Evolutionary conservation across 1,140 invertebrate genomes (phyloP).

Genomic region (Drosophila obscura): DNA sequence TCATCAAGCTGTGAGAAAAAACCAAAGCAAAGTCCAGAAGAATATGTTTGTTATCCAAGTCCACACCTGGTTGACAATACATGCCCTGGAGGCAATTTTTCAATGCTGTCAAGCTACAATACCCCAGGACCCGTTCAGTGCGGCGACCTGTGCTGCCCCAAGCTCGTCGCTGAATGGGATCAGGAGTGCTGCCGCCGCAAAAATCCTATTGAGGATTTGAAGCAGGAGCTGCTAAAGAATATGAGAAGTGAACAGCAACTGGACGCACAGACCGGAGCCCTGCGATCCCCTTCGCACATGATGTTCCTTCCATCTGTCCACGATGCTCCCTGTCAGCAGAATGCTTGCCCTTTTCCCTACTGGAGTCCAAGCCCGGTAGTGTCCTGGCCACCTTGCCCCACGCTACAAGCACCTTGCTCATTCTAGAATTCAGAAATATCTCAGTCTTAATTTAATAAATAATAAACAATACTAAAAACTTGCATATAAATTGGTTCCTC

Average conservation of each 20-base stretch:
- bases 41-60: background rate
- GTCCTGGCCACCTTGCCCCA: conserved; percentile 25
- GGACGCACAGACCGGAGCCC: background rate
- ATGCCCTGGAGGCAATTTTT: background rate
- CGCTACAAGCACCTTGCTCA: background rate
- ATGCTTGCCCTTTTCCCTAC: background rate
- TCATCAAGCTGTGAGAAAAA: background rate
- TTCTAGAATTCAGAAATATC: too few species aligned
- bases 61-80: too few species aligned
- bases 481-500: background rate
- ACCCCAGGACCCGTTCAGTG: background rate
- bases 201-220: conserved; percentile 42
- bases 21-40: too few species aligned
- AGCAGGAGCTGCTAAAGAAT: conserved; percentile 30
- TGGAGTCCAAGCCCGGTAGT: conserved; percentile 6
- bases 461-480: background rate
- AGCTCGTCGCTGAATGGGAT: background rate
- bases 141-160: conserved; percentile 2
- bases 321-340: background rate
- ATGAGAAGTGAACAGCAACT: conserved; percentile 9
- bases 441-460: background rate
- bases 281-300: conserved; percentile 4
- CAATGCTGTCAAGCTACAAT: background rate
- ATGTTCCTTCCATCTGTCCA: conserved; percentile 20
- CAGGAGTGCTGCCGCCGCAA: background rate